Percentiles rank a stretch among this genome's conserved stretches.
phyloP scores from a whole-genome alignment of 2,888 invertebrate genomes.

The Pantelozetes paolii region DNA sequence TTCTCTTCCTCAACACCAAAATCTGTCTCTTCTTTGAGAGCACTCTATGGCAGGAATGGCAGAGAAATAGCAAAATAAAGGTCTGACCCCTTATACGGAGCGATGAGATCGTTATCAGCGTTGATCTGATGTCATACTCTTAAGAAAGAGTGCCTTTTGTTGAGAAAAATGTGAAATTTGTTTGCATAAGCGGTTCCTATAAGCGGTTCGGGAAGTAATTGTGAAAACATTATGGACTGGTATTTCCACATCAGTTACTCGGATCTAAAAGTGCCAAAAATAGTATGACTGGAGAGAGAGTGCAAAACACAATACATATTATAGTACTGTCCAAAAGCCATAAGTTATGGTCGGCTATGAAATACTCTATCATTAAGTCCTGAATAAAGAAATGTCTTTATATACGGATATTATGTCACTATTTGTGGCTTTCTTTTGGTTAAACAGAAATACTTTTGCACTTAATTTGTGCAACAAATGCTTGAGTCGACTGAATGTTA shows the following conservation, averaged over 20 bases:
- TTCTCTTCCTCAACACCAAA: conserved; percentile 6
- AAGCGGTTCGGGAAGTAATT: not conserved
- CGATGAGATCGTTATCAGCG: conserved; percentile 13
- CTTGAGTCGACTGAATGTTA: no score
- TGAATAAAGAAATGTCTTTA: not conserved
- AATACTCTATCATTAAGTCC: conserved; percentile 5
- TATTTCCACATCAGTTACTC: not conserved
- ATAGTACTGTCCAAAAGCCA: conserved; percentile 17
- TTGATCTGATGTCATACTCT: not conserved
- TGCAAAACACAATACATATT: not conserved
- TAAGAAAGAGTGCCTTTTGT: conserved; percentile 1
- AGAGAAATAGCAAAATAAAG: not conserved
- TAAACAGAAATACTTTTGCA: not conserved
- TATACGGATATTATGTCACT: not conserved
- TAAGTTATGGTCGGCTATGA: not conserved
- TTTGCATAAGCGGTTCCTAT: no score
- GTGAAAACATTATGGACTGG: conserved; percentile 16
- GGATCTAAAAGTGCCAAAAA: not conserved
- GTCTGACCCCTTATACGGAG: not conserved
- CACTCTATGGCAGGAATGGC: not conserved
- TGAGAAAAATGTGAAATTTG: not conserved
- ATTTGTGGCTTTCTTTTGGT: not conserved
- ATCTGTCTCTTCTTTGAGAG: not conserved
- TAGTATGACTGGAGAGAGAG: not conserved
- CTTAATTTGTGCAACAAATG: not conserved